Base-by-base conservation (phyloP, 2,888 invertebrate genomes). In the Pimpla rufipes region DNA sequence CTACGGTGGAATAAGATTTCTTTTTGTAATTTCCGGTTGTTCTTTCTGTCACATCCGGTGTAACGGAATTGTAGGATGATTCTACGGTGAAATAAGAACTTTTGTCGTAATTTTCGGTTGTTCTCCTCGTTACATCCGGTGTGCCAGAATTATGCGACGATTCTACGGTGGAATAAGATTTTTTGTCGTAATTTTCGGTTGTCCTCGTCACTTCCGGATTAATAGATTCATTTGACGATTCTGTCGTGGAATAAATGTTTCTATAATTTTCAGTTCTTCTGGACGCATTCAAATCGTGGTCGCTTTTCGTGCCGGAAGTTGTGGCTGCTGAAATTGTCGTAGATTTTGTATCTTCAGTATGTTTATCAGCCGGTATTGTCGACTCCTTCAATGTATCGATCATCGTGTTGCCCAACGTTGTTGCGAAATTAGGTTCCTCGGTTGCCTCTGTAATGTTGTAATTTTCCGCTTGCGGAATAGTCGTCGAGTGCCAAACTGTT, bases 91-190 rank as follows among this genome's bases (percentile, higher is more conserved):
- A 35, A n/a, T 23, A 16, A n/a, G n/a, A 11, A 11, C 29, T 29
- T n/a, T 55, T 57, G 5, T 68, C 68, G 37, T 13, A 18, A n/a
- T 11, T 57, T 16, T 16, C 1, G 3, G 35, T 57, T 2, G 40
- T 77, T 18, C 55, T 55, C 18, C 18, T 79, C 16, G 29, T 42
- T 18, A 29, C 29, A 3, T 29, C 29, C 29, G 29, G 29, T 0
- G 71, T 16, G 35, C 40, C 45, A 10, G 40, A n/a, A 59, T 50
- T 81, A 29, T 8, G 50, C 18, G 77, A 77, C 23, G n/a, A 21
- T 18, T 59, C 71, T 2, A 13, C 16, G 18, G 68, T 76, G 10
- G 64, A 40, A 16, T 18, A 18, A 16, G 16, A n/a, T 13, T 45
- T 35, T 11, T 50, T 64, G 6, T 67, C 71, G 35, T 21, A n/a